Evolutionary conservation across 2,888 invertebrate genomes (phyloP), one percentile per base, ranked within the genome.

Genomic region (Caenorhabditis wallacei): DNA sequence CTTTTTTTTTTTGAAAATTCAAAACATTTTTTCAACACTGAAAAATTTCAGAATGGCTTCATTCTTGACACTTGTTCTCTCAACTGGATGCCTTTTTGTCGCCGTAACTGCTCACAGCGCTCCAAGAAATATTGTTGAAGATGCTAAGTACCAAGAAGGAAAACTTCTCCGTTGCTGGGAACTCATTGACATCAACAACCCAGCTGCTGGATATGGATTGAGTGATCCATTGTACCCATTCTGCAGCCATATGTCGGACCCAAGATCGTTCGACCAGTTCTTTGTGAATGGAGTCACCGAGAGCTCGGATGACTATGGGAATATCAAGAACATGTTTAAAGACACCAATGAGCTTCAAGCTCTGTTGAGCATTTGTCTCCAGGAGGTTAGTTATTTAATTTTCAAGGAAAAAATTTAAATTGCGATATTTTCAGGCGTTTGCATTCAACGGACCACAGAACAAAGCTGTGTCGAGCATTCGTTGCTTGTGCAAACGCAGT

Each of bases 401-500:
- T 30, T 8, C 30, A 4, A 35, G 10, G 22, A 16, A 13, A 1
- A 13, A n/a, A 30, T 53, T 18, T 16, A 11, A 30, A 24, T 35
- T 26, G 13, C 16, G 2, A 24, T 24, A 3, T 46, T 66, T 63
- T 16, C 70, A 74, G 71, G 72, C 20, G 16, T 75, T 61, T 64
- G 43, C 51, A 37, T 70, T 83, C 85, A 63, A 70, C 84, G 26
- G 51, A 20, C n/a, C 63, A 51, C 35, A 24, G 8, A 18, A 54
- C 24, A 24, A 80, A 68, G 20, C 83, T 82, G 80, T 76, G 59
- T 8, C 56, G 71, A 18, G 79, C 80, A 85, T 89, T 75, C 87
- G 90, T 2, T 90, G 90, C 69, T 82, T 89, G 46, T 90, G 90
- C 82, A 87, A 88, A 63, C 85, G 85, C 61, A 86, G 87, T 75